Evolutionary conservation across 2,113 vertebrate species (phyloP).

Genomic region (Numenius arquata): DNA sequence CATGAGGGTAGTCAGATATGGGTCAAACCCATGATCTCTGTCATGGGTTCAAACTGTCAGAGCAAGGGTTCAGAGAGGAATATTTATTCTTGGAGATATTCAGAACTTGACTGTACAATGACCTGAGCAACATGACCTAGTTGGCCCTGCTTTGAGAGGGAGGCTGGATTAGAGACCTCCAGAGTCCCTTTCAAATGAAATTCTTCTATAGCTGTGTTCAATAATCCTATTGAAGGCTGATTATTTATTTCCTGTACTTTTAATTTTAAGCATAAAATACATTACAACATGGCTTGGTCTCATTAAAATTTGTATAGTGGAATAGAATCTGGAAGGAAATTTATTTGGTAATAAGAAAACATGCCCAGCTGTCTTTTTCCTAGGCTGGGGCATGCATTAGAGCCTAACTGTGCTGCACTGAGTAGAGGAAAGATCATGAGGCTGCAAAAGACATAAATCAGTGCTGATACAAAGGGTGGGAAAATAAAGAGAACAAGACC

Average conservation of each 20-base stretch:
- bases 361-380: background rate
- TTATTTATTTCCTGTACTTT: background rate
- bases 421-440: background rate
- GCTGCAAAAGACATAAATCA: background rate
- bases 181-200: background rate
- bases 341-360: background rate
- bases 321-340: background rate
- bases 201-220: background rate
- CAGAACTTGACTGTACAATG: background rate
- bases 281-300: background rate
- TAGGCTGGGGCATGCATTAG: background rate
- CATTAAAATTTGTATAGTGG: background rate
- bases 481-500: background rate
- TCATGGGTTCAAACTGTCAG: background rate
- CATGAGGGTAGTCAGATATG: background rate
- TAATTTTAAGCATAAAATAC: background rate
- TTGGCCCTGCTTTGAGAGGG: background rate
- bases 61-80: background rate
- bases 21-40: background rate
- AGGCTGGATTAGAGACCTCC: background rate
- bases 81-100: background rate
- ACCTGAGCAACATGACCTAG: background rate
- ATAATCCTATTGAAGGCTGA: background rate
- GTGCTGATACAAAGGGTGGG: background rate
- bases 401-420: background rate